Conservation (phyloP, 2,797 vertebrate genomes). For the Tiaroga cobitis region DNA sequence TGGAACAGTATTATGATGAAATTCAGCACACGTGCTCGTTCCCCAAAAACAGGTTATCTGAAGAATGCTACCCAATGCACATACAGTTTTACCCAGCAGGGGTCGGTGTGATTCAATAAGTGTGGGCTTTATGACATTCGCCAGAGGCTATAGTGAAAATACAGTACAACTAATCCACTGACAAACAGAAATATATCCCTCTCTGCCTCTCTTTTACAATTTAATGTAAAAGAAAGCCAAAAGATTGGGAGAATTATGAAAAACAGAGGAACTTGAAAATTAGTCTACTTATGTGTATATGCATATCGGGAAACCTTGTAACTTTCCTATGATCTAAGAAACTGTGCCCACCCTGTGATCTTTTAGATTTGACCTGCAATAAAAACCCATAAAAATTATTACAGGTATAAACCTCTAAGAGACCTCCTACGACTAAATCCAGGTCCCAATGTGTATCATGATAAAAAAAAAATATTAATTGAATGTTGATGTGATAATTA, state of each 20-base stretch:
- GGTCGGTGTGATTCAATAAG: conserved; percentile 1
- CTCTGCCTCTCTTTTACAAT: background rate
- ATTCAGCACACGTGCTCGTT: background rate
- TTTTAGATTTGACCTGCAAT: background rate
- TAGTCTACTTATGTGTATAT: background rate
- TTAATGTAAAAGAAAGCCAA: background rate
- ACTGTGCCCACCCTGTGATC: background rate
- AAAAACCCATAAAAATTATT: background rate
- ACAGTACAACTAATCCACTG: background rate
- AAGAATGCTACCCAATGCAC: background rate
- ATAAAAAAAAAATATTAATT: background rate
- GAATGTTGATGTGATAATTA: background rate
- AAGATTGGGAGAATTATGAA: background rate
- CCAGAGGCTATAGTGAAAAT: background rate
- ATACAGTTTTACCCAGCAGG: background rate
- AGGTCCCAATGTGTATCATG: background rate
- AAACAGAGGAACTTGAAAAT: background rate
- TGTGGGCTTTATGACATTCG: background rate
- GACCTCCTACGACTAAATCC: background rate
- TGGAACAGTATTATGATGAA: background rate
- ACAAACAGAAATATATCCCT: background rate
- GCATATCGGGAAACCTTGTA: background rate
- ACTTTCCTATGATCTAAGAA: background rate
- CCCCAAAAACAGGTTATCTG: background rate
- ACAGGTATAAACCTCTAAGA: background rate